A percentile compares a stretch with the other conserved stretches of the same genome.
Conservation (phyloP, 2,113 vertebrate genomes). For the Brachyistius frenatus region DNA sequence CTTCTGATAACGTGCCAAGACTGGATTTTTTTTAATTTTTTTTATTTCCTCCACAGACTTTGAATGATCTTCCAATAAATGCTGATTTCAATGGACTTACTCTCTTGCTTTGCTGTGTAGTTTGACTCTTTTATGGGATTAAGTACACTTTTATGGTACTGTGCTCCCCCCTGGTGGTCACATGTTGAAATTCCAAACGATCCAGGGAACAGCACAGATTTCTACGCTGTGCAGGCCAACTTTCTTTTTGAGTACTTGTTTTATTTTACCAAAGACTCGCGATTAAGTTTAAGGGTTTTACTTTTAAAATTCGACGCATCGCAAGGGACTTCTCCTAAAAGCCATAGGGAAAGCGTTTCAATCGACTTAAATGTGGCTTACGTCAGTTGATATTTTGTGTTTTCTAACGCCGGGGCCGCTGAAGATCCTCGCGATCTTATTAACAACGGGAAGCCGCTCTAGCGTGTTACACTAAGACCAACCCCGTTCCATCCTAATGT, state of each 20-base stretch:
- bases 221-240: constrained; percentile 44
- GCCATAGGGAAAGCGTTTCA: constrained; percentile 57
- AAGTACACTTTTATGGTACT: constrained; percentile 38
- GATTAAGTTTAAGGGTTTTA: not conserved
- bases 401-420: constrained; percentile 20
- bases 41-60: constrained; percentile 32
- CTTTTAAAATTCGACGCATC: constrained; percentile 15
- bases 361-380: constrained; percentile 59
- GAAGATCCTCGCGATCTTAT: constrained; percentile 20
- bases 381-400: constrained; percentile 65
- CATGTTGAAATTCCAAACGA: constrained; percentile 9
- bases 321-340: constrained; percentile 47
- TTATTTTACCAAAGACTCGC: constrained; percentile 67
- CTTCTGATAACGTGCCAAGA: constrained; percentile 68
- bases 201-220: not conserved
- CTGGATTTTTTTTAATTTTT: constrained; percentile 28
- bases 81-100: constrained; percentile 34
- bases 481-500: constrained; percentile 75
- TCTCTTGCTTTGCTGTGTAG: constrained; percentile 52
- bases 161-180: constrained; percentile 73
- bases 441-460: constrained; percentile 45
- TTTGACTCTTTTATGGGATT: constrained; percentile 29
- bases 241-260: constrained; percentile 11
- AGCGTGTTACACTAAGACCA: constrained; percentile 57
- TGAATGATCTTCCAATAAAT: constrained; percentile 45